These are phyloP conservation scores for Timema cristinae DNA, from an alignment of 2,888 invertebrate genomes.

Conservation along the genomic window DNA sequence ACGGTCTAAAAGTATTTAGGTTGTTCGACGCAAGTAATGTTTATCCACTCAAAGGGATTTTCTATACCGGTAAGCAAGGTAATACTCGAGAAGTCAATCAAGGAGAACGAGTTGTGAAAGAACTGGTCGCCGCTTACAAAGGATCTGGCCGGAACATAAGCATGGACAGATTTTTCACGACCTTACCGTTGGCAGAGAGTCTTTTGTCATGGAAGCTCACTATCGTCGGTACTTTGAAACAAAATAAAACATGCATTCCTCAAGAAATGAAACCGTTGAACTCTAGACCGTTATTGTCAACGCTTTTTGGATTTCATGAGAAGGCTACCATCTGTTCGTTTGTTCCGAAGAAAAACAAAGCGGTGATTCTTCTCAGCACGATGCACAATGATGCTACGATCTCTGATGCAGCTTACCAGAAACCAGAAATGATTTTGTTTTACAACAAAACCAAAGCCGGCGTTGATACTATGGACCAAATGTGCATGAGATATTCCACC, in stretches of 20 bases:
- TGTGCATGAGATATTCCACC: slow-evolving; percentile 22
- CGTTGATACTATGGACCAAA: slow-evolving; percentile 21
- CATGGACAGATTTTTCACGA: slow-evolving; percentile 11
- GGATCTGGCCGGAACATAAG: neutral
- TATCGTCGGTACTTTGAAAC: neutral
- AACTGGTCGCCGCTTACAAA: neutral
- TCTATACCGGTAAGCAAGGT: neutral
- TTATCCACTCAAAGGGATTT: too few relatives aligned
- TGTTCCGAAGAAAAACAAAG: slow-evolving; percentile 18
- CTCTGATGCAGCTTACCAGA: slow-evolving; percentile 16
- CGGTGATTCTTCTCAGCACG: slow-evolving; percentile 13
- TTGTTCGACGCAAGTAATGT: too few relatives aligned
- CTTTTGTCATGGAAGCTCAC: slow-evolving; percentile 9
- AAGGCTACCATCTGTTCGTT: slow-evolving; percentile 14
- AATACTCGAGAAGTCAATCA: neutral
- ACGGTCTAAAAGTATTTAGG: too few relatives aligned
- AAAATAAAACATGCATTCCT: slow-evolving; percentile 13
- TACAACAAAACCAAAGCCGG: slow-evolving; percentile 20
- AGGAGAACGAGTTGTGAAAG: neutral
- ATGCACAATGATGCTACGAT: slow-evolving; percentile 16
- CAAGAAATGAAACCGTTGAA: slow-evolving; percentile 18
- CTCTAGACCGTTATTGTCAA: slow-evolving; percentile 11
- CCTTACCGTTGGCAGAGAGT: slow-evolving; percentile 9
- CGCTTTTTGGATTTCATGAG: slow-evolving; percentile 14
- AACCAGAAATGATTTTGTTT: slow-evolving; percentile 20